Conservation (phyloP, 2,888 invertebrate genomes). For the Sphecodes monilicornis region DNA sequence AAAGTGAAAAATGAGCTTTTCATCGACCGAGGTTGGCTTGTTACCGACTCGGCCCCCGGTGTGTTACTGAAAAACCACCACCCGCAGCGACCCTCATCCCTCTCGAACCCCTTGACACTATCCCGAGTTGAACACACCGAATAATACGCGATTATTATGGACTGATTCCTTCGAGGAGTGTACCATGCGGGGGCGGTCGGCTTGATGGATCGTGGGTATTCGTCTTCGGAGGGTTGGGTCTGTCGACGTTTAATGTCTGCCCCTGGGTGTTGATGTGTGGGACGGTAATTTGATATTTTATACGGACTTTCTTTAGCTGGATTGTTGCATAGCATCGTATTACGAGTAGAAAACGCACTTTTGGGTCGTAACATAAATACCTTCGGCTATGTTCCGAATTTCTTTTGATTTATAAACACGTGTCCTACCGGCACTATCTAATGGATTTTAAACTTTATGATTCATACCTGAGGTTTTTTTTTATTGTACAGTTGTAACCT, state of each 20-base stretch:
- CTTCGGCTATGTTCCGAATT: no score
- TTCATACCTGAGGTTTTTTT: no score
- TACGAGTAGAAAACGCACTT: no score
- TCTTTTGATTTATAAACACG: no score
- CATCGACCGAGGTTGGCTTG: slow-evolving; percentile 27
- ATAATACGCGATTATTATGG: slow-evolving; percentile 28
- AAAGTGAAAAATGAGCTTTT: slow-evolving; percentile 53
- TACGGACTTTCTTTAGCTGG: not conserved
- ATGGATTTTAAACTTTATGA: no score
- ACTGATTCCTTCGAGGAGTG: not conserved
- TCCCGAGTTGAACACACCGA: slow-evolving; percentile 10
- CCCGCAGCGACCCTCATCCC: slow-evolving; percentile 10
- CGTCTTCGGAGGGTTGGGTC: slow-evolving; percentile 14
- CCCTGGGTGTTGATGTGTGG: not conserved
- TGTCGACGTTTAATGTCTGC: slow-evolving; percentile 4
- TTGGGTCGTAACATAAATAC: no score
- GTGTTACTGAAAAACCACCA: slow-evolving; percentile 28
- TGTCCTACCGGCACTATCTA: no score
- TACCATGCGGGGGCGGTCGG: slow-evolving; percentile 10
- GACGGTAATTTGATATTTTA: slow-evolving; percentile 3
- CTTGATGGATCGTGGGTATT: slow-evolving; percentile 28
- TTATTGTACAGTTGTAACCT: no score
- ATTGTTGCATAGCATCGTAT: not conserved
- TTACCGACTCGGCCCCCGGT: slow-evolving; percentile 1
- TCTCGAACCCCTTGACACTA: not conserved